These are phyloP conservation scores for Phyto melanocephala DNA, from an alignment of 2,888 invertebrate genomes.

Conservation along the genomic window DNA sequence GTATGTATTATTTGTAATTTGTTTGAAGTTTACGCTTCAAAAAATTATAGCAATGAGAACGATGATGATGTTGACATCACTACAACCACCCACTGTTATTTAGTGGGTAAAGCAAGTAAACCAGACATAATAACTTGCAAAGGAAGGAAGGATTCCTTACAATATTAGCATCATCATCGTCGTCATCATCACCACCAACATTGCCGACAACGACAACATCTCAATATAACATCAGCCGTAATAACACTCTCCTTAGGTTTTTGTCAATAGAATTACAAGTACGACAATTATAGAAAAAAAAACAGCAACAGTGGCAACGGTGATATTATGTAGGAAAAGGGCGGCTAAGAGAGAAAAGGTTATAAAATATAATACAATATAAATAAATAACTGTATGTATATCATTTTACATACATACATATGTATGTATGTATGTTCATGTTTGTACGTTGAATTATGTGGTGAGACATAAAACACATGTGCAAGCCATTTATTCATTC, in stretches of 20 bases:
- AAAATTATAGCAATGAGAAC: conserved; percentile 33
- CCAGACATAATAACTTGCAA: conserved; percentile 2
- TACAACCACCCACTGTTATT: neutral
- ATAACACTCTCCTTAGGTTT: neutral
- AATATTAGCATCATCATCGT: conserved; percentile 46
- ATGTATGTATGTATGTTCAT: neutral
- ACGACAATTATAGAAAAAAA: neutral
- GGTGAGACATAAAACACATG: conserved; percentile 60
- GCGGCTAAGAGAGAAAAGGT: neutral
- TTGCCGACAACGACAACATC: conserved; percentile 8
- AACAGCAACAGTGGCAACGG: conserved; percentile 25
- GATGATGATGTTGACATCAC: conserved; percentile 1
- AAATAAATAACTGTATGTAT: neutral
- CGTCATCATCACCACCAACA: neutral
- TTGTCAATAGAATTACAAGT: conserved; percentile 10
- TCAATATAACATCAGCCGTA: neutral
- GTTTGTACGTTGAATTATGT: conserved; percentile 46
- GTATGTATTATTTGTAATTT: conserved; percentile 50
- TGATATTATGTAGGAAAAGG: conserved; percentile 11
- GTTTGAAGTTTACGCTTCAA: conserved; percentile 61
- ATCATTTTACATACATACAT: too few species aligned
- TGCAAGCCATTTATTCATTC: conserved; percentile 26
- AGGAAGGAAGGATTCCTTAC: conserved; percentile 51
- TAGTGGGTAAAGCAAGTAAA: neutral
- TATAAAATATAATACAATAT: neutral